A percentile compares a stretch with the other conserved stretches of the same genome.
These are phyloP conservation scores for Gobius niger DNA, from an alignment of 2,113 vertebrate genomes.

Conservation along the genomic window DNA sequence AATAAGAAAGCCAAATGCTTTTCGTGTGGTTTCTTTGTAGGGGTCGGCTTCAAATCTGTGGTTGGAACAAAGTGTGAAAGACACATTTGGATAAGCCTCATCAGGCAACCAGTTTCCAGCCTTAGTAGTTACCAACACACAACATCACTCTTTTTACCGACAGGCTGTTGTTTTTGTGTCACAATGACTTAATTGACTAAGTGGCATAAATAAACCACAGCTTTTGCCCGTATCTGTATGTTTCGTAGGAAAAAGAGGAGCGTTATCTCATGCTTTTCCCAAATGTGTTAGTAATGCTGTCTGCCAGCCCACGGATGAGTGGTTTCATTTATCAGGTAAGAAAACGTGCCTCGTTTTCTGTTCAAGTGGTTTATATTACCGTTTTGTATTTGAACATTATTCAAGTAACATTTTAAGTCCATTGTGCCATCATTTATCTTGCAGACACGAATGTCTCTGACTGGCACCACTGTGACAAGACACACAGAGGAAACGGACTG, in stretches of 20 bases:
- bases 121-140: neutral
- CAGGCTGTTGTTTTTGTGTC: neutral
- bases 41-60: slow-evolving; percentile 22
- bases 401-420: too few relatives aligned
- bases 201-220: neutral
- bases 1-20: slow-evolving; percentile 1
- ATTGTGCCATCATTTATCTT: slow-evolving; percentile 8
- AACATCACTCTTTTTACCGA: neutral
- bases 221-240: neutral
- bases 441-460: slow-evolving; percentile 85
- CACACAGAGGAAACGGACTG: slow-evolving; percentile 84
- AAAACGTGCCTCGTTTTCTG: neutral
- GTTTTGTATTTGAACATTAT: too few relatives aligned
- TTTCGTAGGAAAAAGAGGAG: slow-evolving; percentile 90
- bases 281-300: slow-evolving; percentile 86
- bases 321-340: slow-evolving; percentile 97
- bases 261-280: slow-evolving; percentile 94
- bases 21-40: slow-evolving; percentile 54
- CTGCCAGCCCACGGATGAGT: slow-evolving; percentile 95
- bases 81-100: slow-evolving; percentile 3
- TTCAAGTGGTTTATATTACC: neutral
- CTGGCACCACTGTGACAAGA: slow-evolving; percentile 85
- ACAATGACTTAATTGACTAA: neutral
- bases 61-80: slow-evolving; percentile 31
- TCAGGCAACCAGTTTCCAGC: slow-evolving; percentile 45